Percentiles rank a stretch among this genome's conserved stretches.
phyloP scores from a whole-genome alignment of 2,888 invertebrate genomes.

The Cataglyphis altisquamis region DNA sequence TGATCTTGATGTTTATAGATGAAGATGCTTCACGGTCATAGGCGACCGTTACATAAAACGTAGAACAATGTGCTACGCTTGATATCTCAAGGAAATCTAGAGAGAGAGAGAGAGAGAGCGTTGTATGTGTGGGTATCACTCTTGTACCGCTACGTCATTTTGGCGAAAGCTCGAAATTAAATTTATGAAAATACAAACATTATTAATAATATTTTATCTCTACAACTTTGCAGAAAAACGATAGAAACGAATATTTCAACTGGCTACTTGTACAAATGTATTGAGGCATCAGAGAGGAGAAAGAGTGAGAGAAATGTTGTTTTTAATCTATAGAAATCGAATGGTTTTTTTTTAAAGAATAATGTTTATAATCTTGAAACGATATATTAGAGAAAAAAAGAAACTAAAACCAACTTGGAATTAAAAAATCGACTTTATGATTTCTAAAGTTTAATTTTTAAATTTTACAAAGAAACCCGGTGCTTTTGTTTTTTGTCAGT shows the following conservation, averaged over 20 bases:
- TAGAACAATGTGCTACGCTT: slow-evolving; percentile 7
- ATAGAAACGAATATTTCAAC: background rate
- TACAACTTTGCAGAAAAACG: background rate
- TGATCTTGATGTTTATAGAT: background rate
- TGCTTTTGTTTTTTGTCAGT: background rate
- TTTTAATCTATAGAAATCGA: background rate
- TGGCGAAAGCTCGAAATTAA: slow-evolving; percentile 45
- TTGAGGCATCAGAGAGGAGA: background rate
- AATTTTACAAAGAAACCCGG: background rate
- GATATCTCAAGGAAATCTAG: background rate
- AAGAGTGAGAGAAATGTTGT: no score
- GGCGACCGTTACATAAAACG: slow-evolving; percentile 16
- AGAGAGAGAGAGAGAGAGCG: background rate
- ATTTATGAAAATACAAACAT: slow-evolving; percentile 29
- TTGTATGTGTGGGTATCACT: background rate
- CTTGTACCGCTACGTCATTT: background rate
- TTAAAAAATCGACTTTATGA: background rate
- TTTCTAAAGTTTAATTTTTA: background rate
- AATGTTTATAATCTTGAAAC: no score
- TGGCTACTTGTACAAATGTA: background rate
- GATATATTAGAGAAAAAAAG: background rate
- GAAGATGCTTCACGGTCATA: slow-evolving; percentile 2
- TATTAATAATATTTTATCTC: background rate
- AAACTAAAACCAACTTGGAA: background rate
- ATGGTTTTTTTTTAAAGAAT: background rate